A percentile compares a stretch with the other conserved stretches of the same genome.
phyloP scores from a whole-genome alignment of 2,113 vertebrate genomes.

The Nymphicus hollandicus region DNA sequence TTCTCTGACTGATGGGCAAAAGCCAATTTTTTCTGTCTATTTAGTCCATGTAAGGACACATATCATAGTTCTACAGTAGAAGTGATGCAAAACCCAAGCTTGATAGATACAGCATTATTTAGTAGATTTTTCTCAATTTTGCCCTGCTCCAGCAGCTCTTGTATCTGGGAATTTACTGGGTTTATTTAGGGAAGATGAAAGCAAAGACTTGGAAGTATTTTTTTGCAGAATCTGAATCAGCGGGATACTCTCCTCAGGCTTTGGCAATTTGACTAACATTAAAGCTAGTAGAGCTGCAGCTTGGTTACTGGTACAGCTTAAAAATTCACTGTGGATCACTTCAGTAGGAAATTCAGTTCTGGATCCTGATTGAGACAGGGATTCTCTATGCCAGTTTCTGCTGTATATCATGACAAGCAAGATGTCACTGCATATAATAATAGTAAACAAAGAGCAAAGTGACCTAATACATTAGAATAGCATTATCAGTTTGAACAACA shows the following conservation, averaged over 20 bases:
- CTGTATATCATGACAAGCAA: not conserved
- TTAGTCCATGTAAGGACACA: not conserved
- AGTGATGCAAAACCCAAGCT: not conserved
- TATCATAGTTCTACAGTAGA: not conserved
- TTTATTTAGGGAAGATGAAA: not conserved
- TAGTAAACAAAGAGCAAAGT: not conserved
- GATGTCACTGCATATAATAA: not conserved
- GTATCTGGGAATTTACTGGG: not conserved
- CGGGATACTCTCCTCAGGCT: not conserved
- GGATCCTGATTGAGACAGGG: not conserved
- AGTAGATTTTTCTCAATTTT: not conserved
- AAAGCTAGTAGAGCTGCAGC: not conserved
- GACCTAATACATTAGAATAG: not conserved
- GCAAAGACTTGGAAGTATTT: not conserved
- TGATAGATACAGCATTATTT: not conserved
- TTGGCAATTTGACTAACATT: not conserved
- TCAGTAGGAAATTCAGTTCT: not conserved
- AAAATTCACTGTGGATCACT: not conserved
- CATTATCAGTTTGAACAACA: not conserved
- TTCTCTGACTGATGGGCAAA: not conserved
- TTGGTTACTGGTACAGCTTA: not conserved
- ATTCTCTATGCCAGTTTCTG: not conserved
- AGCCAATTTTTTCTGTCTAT: not conserved
- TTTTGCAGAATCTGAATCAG: not conserved
- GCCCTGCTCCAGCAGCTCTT: not conserved